phyloP scores from a whole-genome alignment of 2,888 invertebrate species.

The Caenorhabditis parvicauda region DNA sequence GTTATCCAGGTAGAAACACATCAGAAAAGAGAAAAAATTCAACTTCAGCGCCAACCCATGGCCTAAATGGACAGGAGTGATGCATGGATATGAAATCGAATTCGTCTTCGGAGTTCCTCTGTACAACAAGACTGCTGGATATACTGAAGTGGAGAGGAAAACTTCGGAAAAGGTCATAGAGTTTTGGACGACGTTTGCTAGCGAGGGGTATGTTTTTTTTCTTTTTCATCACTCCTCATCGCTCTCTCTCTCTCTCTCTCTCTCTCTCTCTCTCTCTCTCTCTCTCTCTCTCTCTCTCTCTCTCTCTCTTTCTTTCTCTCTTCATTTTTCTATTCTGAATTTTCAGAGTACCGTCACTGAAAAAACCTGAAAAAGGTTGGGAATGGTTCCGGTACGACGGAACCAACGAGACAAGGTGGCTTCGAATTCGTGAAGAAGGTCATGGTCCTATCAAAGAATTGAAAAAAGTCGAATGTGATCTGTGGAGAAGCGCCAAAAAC shows the following conservation, averaged over 20 bases:
- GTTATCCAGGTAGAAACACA: constrained; percentile 40
- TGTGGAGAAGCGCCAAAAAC: constrained; percentile 53
- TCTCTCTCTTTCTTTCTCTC: constrained; percentile 1
- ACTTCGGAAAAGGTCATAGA: constrained; percentile 55
- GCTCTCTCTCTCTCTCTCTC: constrained; percentile 2
- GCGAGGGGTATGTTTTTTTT: constrained; percentile 39
- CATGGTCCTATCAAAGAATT: constrained; percentile 29
- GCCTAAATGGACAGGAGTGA: constrained; percentile 71
- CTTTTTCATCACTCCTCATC: too few relatives aligned
- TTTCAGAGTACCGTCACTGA: constrained; percentile 16
- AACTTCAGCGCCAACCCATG: constrained; percentile 57
- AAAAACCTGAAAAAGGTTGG: too few relatives aligned
- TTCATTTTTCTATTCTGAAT: background rate
- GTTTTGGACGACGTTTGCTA: constrained; percentile 54
- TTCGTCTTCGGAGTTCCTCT: constrained; percentile 93
- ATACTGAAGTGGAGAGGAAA: constrained; percentile 40
- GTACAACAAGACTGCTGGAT: constrained; percentile 56
- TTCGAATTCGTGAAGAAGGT: background rate
- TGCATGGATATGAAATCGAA: constrained; percentile 97
- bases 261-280: background rate
- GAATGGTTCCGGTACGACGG: constrained; percentile 26
- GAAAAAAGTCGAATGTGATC: constrained; percentile 49
- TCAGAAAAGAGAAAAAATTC: background rate
- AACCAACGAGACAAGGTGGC: constrained; percentile 20
- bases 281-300: background rate